phyloP scores from a whole-genome alignment of 2,888 invertebrate species.

The Cloeon dipterum region DNA sequence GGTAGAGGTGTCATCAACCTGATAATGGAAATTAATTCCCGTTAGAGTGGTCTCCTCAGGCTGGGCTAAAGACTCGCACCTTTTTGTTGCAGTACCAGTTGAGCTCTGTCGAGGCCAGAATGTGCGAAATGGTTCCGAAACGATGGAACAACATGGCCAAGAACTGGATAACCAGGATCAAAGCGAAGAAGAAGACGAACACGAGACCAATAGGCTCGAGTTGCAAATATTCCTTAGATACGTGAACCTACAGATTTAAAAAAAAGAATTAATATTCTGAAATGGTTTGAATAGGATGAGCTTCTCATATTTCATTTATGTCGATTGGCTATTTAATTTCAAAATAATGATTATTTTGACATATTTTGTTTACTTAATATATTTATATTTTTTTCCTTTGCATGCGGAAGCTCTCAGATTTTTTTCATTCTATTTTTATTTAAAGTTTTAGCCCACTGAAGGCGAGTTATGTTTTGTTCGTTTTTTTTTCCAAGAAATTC shows the following conservation, averaged over 20 bases:
- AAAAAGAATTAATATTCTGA: too few species aligned
- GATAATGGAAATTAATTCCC: too few species aligned
- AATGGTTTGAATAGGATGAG: too few species aligned
- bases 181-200: constrained; percentile 45
- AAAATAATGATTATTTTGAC: too few species aligned
- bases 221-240: constrained; percentile 32
- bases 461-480: too few species aligned
- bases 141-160: constrained; percentile 52
- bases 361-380: too few species aligned
- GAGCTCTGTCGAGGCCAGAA: constrained; percentile 41
- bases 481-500: too few species aligned
- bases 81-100: constrained; percentile 19
- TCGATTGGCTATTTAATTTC: too few species aligned
- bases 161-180: constrained; percentile 45
- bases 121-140: constrained; percentile 48
- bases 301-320: too few species aligned
- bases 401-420: background rate
- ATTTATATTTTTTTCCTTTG: background rate
- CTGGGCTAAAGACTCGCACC: constrained; percentile 4
- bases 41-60: too few species aligned
- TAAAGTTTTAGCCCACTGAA: too few species aligned
- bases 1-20: constrained; percentile 71
- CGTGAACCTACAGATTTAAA: too few species aligned
- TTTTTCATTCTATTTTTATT: background rate
- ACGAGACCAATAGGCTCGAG: constrained; percentile 52